A percentile compares a stretch with the other conserved stretches of the same genome.
Conservation (phyloP, 2,113 vertebrate species). For the human region GRCh38 chr12:81496501-81497000, state of each 20-base stretch:
- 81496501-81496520: neutral
- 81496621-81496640: neutral
- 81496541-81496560: neutral
- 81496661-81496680: neutral
- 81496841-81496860: neutral
- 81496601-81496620: neutral
- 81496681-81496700: neutral
- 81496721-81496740: neutral
- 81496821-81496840: neutral
- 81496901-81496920: neutral
- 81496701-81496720: neutral
- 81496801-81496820: neutral
- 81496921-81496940: neutral
- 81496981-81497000: neutral
- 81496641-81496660: neutral
- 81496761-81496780: neutral
- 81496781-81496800: neutral
- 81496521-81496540: neutral
- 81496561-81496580: neutral
- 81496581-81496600: neutral
- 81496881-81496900: neutral
- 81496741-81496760: neutral
- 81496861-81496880: neutral
- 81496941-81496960: neutral
- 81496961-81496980: neutral